phyloP scores from a whole-genome alignment of 2,113 vertebrate species.

The Dascyllus trimaculatus region DNA sequence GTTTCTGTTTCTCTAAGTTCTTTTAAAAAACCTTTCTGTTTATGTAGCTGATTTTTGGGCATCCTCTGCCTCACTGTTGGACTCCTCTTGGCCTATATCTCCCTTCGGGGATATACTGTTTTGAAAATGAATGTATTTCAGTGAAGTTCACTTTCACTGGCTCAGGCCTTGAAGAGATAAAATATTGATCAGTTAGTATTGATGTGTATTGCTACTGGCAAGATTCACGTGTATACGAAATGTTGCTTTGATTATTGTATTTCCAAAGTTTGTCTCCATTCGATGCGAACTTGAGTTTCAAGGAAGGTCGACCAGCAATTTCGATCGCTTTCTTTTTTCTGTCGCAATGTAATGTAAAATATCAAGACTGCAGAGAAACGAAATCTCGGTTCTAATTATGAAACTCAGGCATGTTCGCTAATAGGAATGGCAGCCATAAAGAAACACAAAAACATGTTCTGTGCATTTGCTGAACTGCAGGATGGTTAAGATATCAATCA shows the following conservation, averaged over 20 bases:
- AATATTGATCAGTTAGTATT: constrained; percentile 68
- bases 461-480: constrained; percentile 5
- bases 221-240: constrained; percentile 52
- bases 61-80: not conserved
- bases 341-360: not conserved
- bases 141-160: constrained; percentile 33
- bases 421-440: not conserved
- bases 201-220: constrained; percentile 56
- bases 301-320: constrained; percentile 2
- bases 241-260: constrained; percentile 56
- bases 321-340: not conserved
- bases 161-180: constrained; percentile 46
- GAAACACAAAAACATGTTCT: not conserved
- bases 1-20: not conserved
- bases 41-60: not conserved
- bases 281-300: constrained; percentile 25
- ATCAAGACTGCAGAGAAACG: not conserved
- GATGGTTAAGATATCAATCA: constrained; percentile 40
- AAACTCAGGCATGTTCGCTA: not conserved
- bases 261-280: constrained; percentile 25
- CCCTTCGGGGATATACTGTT: constrained; percentile 10
- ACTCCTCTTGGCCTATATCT: constrained; percentile 30
- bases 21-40: not conserved
- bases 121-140: constrained; percentile 40
- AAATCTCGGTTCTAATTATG: not conserved